phyloP scores from a whole-genome alignment of 2,888 invertebrate species.

The Leptothorax acervorum region DNA sequence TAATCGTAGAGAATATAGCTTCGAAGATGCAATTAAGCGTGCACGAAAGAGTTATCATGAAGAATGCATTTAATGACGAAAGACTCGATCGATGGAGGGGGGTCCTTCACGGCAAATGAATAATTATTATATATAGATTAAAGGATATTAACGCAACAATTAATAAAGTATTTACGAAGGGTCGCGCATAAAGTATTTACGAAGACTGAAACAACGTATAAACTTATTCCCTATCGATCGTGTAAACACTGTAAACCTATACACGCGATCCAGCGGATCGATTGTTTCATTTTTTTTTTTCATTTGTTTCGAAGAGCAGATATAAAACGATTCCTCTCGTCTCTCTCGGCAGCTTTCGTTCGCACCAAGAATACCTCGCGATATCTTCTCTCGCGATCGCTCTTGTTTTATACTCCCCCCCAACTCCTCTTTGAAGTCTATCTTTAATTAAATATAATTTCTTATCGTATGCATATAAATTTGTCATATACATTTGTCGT shows the following conservation, averaged over 20 bases:
- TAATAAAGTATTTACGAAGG: slow-evolving; percentile 46
- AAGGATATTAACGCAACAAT: slow-evolving; percentile 41
- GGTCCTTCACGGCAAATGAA: slow-evolving; percentile 67
- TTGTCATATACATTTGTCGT: slow-evolving; percentile 69
- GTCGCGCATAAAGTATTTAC: slow-evolving; percentile 15
- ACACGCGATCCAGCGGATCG: slow-evolving; percentile 45
- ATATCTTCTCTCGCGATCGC: slow-evolving; percentile 36
- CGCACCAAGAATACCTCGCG: slow-evolving; percentile 21
- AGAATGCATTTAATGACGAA: slow-evolving; percentile 58
- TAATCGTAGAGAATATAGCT: slow-evolving; percentile 31
- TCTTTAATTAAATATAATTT: slow-evolving; percentile 78
- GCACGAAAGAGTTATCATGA: slow-evolving; percentile 38
- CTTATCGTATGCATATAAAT: slow-evolving; percentile 72
- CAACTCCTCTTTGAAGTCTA: slow-evolving; percentile 69
- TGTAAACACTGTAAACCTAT: slow-evolving; percentile 41
- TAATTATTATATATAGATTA: slow-evolving; percentile 32
- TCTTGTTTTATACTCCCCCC: slow-evolving; percentile 25
- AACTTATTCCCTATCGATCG: slow-evolving; percentile 56
- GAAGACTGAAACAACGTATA: slow-evolving; percentile 52
- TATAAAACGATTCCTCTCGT: slow-evolving; percentile 60
- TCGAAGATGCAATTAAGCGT: slow-evolving; percentile 38
- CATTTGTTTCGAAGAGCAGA: slow-evolving; percentile 51
- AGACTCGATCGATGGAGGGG: slow-evolving; percentile 61
- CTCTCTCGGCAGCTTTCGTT: slow-evolving; percentile 12
- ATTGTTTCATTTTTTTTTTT: slow-evolving; percentile 47